Evolutionary conservation across 1,140 invertebrate genomes (phyloP), one percentile per base, ranked within the genome.

Genomic region (Penaeus japonicus): DNA sequence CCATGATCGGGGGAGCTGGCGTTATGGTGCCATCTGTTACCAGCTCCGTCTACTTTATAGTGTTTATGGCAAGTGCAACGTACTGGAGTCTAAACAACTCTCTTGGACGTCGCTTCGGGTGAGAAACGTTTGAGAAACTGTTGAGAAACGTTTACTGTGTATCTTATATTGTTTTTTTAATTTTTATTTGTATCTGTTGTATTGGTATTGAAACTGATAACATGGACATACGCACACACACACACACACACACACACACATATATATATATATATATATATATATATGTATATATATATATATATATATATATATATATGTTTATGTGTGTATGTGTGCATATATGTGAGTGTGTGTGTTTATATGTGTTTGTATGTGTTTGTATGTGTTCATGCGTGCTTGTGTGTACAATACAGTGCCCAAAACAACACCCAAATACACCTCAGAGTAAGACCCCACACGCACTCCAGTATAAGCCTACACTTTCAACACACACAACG

Each of bases 61-160:
- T 96, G 22, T 99, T 99, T 92, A 93, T 99, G 90, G 94, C 94
- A 39, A 94, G 96, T 10, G 96, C 96, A 22, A 98, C 97, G 0
- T 97, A 96, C 93, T 98, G 98, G 96, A 95, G 97, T 24, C 96
- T 96, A 91, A 96, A 96, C 91, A 95, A 92, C 55, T 87, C 92
- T 59, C 91, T 95, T 87, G 95, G 96, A 70, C 92, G 97, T 84
- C 93, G 94, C 1, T 98, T 97, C 92, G 96, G 90, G 90, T 90
- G 53, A 79, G 62, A 24, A 12, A 30, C 91, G 4, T 89, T 92
- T 32, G 81, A 91, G 27, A 91, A 93, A 10, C 12, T 47, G 7
- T 10, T 4, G 32, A 82, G 17, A 5, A 65, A 65, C 27, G 62
- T 65, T 24, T 65, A 65, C 27, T n/a, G 27, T 30, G 27, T 12